Evolutionary conservation across 1,140 invertebrate genomes (phyloP), one percentile per base, ranked within the genome.

Genomic region (Lamellibrachia luymesi): DNA sequence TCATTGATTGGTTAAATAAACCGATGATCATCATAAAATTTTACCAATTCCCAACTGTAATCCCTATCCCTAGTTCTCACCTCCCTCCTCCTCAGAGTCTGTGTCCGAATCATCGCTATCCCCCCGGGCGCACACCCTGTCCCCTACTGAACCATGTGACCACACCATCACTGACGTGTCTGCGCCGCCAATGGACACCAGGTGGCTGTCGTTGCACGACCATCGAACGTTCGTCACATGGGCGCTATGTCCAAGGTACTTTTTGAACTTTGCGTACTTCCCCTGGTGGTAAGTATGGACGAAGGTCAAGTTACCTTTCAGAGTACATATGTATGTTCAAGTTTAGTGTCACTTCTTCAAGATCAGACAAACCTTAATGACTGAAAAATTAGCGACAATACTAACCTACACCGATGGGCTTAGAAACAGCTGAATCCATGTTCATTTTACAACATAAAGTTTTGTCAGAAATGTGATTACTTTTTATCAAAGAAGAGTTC

Each of bases 241-340:
- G 4, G 96, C 96, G 94, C 96, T 96, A 94, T 96, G 96, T 56
- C 96, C 96, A n/a, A 95, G 93, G 94, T 96, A 96, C 92, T 96
- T 95, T 94, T 96, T 96, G 94, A 95, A 96, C 94, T 96, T 96
- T 50, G 96, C 95, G 95, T 95, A 95, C 93, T 96, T 96, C 56
- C 95, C 96, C 96, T 96, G 94, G 91, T 95, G 93, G 51, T 5
- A 90, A 27, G 10, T 7, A 25, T 91, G 90, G 17, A 22, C 6
- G 13, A 80, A 80, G 13, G 13, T 10, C 17, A 80, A 80, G 13
- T 80, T 80, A 80, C 0, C 38, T 38, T 38, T 38, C 38, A 38
- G 0, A 38, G 38, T 38, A 38, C 38, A 38, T 38, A 38, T 1
- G 38, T 38, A 38, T 38, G 38, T 38, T 38, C 38, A 38, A 38